phyloP scores from a whole-genome alignment of 1,140 invertebrate genomes.

The Latrodectus geometricus region DNA sequence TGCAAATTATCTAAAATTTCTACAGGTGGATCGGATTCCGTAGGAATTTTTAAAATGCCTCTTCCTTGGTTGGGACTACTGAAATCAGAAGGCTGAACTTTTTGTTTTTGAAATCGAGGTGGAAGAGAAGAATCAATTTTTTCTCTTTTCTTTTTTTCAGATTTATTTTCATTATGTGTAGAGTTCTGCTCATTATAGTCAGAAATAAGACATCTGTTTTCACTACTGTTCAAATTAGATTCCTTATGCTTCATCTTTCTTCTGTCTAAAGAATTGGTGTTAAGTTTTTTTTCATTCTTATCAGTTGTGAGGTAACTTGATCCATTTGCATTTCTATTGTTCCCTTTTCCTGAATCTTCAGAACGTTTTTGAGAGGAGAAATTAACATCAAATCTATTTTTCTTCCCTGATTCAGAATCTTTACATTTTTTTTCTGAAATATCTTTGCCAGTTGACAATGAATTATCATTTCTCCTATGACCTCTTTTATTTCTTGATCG shows the following conservation, averaged over 20 bases:
- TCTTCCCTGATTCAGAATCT: neutral
- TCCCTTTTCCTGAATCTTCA: neutral
- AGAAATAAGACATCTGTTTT: neutral
- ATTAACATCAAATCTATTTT: neutral
- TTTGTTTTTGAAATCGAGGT: conserved; percentile 51
- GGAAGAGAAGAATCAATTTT: conserved; percentile 22
- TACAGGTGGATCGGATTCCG: conserved; percentile 48
- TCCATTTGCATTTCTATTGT: neutral
- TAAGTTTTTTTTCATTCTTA: neutral
- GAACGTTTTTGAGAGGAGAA: neutral
- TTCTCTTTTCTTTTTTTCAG: conserved; percentile 23
- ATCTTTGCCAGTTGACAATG: neutral
- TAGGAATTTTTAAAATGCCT: conserved; percentile 50
- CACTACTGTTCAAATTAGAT: neutral
- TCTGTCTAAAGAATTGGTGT: neutral
- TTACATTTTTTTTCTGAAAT: neutral
- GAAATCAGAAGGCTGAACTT: neutral
- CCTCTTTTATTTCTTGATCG: neutral
- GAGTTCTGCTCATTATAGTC: neutral
- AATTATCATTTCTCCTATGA: conserved; percentile 6
- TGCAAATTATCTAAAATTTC: conserved; percentile 11
- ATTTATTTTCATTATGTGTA: neutral
- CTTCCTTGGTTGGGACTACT: neutral
- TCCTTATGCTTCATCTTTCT: neutral
- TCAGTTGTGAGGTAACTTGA: neutral